phyloP scores from a whole-genome alignment of 2,113 vertebrate genomes.

The Anolis sagrei region DNA sequence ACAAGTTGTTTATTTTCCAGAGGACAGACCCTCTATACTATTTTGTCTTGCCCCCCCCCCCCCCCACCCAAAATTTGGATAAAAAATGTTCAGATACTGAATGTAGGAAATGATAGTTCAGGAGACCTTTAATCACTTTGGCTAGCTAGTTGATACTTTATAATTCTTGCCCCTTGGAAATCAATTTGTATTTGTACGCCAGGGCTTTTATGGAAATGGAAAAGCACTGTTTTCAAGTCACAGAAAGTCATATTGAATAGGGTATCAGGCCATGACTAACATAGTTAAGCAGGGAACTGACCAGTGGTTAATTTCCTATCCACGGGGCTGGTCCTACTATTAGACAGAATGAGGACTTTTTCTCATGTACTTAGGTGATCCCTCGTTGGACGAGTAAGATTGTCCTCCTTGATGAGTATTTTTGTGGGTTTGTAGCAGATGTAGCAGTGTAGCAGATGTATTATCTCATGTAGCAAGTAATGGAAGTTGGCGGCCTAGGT shows the following conservation, averaged over 20 bases:
- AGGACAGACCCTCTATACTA: not conserved
- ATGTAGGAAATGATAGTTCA: not conserved
- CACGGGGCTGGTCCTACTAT: too few relatives aligned
- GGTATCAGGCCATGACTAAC: not conserved
- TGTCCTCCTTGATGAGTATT: too few relatives aligned
- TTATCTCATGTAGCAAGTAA: too few relatives aligned
- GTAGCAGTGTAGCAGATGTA: too few relatives aligned
- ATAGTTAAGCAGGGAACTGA: not conserved
- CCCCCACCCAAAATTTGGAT: not conserved
- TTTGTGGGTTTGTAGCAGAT: too few relatives aligned
- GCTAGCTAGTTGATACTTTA: not conserved
- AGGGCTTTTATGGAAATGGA: not conserved
- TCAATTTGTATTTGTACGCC: not conserved
- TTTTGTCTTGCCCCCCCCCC: not conserved
- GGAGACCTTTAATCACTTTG: not conserved
- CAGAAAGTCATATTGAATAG: not conserved
- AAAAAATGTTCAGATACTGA: constrained; percentile 12
- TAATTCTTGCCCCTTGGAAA: not conserved
- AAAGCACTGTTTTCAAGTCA: not conserved
- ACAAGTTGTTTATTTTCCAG: not conserved
- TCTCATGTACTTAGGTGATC: too few relatives aligned
- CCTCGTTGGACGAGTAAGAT: too few relatives aligned
- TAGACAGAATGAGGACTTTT: too few relatives aligned
- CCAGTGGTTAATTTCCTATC: not conserved
- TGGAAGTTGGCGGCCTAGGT: too few relatives aligned